Evolutionary conservation across 2,113 vertebrate species (phyloP).

Genomic region (Alosa alosa): DNA sequence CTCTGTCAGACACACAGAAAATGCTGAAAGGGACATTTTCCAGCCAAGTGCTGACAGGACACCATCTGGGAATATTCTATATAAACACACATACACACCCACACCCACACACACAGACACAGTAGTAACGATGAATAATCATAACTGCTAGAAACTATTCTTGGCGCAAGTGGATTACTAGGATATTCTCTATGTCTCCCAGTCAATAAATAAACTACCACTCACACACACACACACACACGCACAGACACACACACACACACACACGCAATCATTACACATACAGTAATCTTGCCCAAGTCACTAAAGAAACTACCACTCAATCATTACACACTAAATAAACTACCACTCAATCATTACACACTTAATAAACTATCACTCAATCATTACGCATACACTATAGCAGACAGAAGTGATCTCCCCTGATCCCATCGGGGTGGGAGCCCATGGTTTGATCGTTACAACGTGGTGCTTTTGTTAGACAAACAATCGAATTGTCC

Average conservation of each 20-base stretch:
- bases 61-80: not conserved
- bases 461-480: not conserved
- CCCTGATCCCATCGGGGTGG: not conserved
- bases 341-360: not conserved
- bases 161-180: not conserved
- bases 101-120: not conserved
- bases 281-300: too few relatives aligned
- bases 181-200: not conserved
- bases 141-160: not conserved
- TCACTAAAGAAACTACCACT: too few relatives aligned
- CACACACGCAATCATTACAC: too few relatives aligned
- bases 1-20: not conserved
- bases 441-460: not conserved
- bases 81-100: not conserved
- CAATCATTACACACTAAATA: not conserved
- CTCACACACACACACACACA: too few relatives aligned
- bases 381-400: not conserved
- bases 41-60: not conserved
- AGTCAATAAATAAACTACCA: not conserved
- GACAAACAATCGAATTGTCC: conserved; percentile 4
- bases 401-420: not conserved
- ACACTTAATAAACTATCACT: not conserved
- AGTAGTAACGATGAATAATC: not conserved
- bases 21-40: not conserved
- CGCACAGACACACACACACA: too few relatives aligned